These are phyloP conservation scores for Tauraco erythrolophus DNA, from an alignment of 2,113 vertebrate genomes.

Conservation along the genomic window DNA sequence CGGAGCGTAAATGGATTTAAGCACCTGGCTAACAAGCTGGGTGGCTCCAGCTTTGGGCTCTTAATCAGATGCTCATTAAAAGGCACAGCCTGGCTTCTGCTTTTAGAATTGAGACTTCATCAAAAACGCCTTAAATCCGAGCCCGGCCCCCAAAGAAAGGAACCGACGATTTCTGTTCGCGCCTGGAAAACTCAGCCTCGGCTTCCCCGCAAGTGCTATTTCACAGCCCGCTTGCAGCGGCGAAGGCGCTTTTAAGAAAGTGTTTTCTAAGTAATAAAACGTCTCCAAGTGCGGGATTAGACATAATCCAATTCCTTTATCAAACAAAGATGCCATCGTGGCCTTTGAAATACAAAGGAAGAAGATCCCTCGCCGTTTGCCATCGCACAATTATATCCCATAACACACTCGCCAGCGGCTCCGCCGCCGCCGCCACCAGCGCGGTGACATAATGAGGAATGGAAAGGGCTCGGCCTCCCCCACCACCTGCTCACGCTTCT, in stretches of 20 bases:
- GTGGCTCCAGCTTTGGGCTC: neutral
- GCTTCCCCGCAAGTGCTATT: neutral
- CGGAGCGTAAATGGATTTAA: neutral
- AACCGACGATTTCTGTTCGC: neutral
- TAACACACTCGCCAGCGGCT: neutral
- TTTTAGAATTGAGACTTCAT: neutral
- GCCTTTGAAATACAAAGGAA: conserved; percentile 37
- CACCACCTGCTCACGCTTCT: conserved; percentile 37
- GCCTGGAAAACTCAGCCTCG: neutral
- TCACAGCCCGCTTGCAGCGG: accelerated
- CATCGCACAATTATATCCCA: conserved; percentile 16
- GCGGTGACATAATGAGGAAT: neutral
- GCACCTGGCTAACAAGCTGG: neutral
- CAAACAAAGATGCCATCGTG: conserved; percentile 59
- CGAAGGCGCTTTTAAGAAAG: neutral
- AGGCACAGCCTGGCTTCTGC: neutral
- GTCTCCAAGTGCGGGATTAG: conserved; percentile 21
- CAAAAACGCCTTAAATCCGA: neutral
- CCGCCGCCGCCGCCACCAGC: neutral
- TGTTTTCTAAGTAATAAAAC: conserved; percentile 51
- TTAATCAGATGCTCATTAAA: neutral
- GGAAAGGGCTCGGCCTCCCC: conserved; percentile 15
- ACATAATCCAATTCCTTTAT: conserved; percentile 65
- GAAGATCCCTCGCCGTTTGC: conserved; percentile 14
- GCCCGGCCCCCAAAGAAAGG: neutral